Conservation (phyloP, 2,888 invertebrate genomes). For the Noctua fimbriata region DNA sequence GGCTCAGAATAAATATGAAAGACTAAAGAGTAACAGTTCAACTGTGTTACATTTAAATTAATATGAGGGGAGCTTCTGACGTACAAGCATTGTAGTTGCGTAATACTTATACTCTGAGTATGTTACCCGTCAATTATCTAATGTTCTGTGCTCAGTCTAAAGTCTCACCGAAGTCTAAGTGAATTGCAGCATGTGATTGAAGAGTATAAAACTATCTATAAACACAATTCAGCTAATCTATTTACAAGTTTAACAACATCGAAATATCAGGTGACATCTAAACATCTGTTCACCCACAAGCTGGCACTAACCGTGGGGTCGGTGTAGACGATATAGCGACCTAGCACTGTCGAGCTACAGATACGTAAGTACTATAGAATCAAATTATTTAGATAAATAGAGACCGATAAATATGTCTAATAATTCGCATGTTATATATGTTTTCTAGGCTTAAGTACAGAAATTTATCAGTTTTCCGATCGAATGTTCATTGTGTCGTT, state of each 20-base stretch:
- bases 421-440: slow-evolving; percentile 47
- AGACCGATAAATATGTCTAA: slow-evolving; percentile 47
- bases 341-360: slow-evolving; percentile 58
- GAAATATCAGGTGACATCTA: slow-evolving; percentile 73
- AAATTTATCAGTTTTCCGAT: slow-evolving; percentile 38
- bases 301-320: slow-evolving; percentile 42
- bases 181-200: slow-evolving; percentile 58
- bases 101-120: slow-evolving; percentile 61
- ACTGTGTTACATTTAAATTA: slow-evolving; percentile 51
- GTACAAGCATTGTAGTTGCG: slow-evolving; percentile 58
- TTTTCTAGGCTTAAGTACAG: slow-evolving; percentile 58
- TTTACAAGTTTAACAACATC: slow-evolving; percentile 80
- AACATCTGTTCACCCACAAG: slow-evolving; percentile 65
- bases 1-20: slow-evolving; percentile 72
- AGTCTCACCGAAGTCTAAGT: slow-evolving; percentile 74
- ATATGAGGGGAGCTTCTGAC: slow-evolving; percentile 65
- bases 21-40: slow-evolving; percentile 66
- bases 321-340: slow-evolving; percentile 37
- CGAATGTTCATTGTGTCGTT: slow-evolving; percentile 41
- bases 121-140: slow-evolving; percentile 70
- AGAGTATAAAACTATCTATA: slow-evolving; percentile 67
- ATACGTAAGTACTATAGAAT: slow-evolving; percentile 40
- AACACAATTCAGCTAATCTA: slow-evolving; percentile 76
- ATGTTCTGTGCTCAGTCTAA: slow-evolving; percentile 79
- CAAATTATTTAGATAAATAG: slow-evolving; percentile 56